Percentiles rank a stretch among this genome's conserved stretches.
phyloP scores from a whole-genome alignment of 2,797 vertebrate species.

The Valencia hispanica region DNA sequence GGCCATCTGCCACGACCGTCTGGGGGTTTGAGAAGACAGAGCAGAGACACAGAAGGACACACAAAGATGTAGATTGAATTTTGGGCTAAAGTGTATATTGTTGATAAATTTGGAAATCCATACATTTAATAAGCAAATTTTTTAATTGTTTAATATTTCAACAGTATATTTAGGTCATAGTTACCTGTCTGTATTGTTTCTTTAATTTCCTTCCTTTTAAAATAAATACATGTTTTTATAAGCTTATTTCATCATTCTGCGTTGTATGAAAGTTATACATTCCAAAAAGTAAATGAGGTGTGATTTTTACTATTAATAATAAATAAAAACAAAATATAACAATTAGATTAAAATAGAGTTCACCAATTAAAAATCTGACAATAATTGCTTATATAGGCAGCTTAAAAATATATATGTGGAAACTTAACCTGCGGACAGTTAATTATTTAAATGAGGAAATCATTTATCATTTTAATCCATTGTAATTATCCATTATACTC shows the following conservation, averaged over 20 bases:
- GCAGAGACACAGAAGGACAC: no score
- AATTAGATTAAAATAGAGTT: neutral
- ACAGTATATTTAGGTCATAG: neutral
- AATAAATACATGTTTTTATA: neutral
- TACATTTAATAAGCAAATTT: neutral
- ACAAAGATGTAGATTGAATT: neutral
- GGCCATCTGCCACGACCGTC: no score
- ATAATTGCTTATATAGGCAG: neutral
- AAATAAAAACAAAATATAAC: neutral
- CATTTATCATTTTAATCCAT: no score
- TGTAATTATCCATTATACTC: neutral
- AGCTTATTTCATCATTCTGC: neutral
- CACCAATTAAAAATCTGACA: neutral
- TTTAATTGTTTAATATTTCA: neutral
- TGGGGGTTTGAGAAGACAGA: no score
- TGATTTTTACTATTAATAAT: neutral
- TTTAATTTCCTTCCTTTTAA: neutral
- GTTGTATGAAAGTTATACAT: neutral
- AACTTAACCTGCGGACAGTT: no score
- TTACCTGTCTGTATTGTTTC: neutral
- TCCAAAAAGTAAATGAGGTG: neutral
- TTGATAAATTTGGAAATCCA: neutral
- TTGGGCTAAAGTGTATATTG: neutral
- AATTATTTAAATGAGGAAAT: no score
- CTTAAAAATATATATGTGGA: no score